phyloP scores from a whole-genome alignment of 2,113 vertebrate species.

The Melanerpes aurifrons region DNA sequence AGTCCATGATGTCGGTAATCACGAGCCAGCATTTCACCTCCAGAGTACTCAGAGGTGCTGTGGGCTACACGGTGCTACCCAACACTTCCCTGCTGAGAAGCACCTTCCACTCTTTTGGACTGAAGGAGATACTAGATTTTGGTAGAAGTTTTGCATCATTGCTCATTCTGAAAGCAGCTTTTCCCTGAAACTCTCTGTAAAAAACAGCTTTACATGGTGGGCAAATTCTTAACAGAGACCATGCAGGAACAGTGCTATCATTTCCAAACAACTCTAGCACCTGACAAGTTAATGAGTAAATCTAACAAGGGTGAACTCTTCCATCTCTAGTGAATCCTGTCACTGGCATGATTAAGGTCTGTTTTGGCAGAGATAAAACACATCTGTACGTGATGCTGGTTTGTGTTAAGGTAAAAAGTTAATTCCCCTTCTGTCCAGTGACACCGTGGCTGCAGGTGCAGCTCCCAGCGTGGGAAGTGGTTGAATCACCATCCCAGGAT shows the following conservation, averaged over 20 bases:
- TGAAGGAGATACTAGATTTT: neutral
- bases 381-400: neutral
- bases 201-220: neutral
- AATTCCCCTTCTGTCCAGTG: neutral
- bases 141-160: neutral
- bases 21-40: neutral
- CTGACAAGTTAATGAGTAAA: neutral
- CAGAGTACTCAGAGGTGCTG: neutral
- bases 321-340: neutral
- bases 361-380: neutral
- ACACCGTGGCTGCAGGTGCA: neutral
- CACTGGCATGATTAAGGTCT: neutral
- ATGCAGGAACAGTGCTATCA: neutral
- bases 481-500: too few species aligned
- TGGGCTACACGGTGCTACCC: neutral
- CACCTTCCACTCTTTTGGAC: neutral
- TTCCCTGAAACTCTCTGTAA: neutral
- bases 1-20: neutral
- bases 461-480: neutral
- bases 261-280: neutral
- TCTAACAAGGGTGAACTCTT: neutral
- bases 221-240: neutral
- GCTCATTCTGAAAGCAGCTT: neutral
- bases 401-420: neutral
- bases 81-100: neutral